These are phyloP conservation scores for Sebastes minor DNA, from an alignment of 2,797 vertebrate genomes.

Conservation along the genomic window DNA sequence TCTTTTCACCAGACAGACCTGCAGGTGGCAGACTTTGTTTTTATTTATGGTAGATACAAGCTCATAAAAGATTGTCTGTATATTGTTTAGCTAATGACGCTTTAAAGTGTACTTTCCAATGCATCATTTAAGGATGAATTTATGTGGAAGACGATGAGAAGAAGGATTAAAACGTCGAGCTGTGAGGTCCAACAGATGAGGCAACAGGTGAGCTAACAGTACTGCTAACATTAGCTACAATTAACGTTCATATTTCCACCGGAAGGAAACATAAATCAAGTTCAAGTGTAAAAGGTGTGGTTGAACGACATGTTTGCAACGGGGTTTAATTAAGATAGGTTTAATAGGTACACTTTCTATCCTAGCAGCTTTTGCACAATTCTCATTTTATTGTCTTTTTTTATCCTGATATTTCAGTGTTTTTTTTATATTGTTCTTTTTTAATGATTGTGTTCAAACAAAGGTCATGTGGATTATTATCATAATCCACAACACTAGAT, in stretches of 20 bases:
- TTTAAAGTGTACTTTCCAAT: not conserved
- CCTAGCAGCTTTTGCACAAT: no score
- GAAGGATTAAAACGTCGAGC: not conserved
- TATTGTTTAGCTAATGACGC: fast-evolving
- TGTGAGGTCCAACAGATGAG: not conserved
- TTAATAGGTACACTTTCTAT: not conserved
- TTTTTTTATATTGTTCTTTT: no score
- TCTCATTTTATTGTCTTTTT: no score
- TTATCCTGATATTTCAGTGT: no score
- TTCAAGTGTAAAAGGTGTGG: not conserved
- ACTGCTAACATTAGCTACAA: not conserved
- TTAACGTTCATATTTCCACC: not conserved
- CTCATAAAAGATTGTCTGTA: not conserved
- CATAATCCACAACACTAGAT: not conserved
- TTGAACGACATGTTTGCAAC: not conserved
- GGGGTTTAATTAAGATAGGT: no score
- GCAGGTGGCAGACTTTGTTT: no score
- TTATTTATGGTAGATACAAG: no score
- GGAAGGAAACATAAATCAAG: no score
- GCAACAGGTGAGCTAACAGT: not conserved
- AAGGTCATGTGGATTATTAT: not conserved
- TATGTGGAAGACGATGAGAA: not conserved
- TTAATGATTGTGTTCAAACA: not conserved
- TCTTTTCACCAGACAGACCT: not conserved
- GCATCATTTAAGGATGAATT: fast-evolving